Base-by-base conservation (phyloP, 2,797 vertebrate species). In the Sebastes jordani region DNA sequence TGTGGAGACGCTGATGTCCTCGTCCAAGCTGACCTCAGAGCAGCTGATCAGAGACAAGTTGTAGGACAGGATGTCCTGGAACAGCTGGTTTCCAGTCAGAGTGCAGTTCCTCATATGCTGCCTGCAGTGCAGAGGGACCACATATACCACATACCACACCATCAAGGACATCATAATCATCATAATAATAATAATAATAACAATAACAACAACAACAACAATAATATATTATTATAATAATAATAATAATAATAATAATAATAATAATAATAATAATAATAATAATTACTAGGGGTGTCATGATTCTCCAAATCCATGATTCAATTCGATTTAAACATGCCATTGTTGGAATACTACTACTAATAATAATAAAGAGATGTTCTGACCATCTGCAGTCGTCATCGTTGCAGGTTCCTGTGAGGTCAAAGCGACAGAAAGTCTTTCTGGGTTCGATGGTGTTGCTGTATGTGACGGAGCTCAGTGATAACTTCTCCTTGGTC, bases 71-170 rank as follows among this genome's bases (percentile, higher is more conserved):
- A 99, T 94, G 65, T 99, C 98, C 91, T 99, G 97, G 89, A 98
- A 99, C 7, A 99, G 94, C 83, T 97, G 97, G 85, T 96, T 97
- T 75, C 97, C 96, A 20, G 83, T 97, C 76, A 98, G 92, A 23
- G 95, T 96, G 89, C 97, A 98, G 90, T 99, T 97, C 82, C 98
- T 97, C 96, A 97, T 97, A 92, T 99, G 98, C 88, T 99, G 98
- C 98, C 98, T 99, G 88, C 2, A 72, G 27, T 7, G 10, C 64
- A 60, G 46, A 79, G 11, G 49, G 6, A 64, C 34, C 32, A 52
- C 49, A 16, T 16, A 42, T 16, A 42, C 38, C 38, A 42, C 38
- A 42, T 14, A 42, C 38, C 38, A 42, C 38, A 42, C 6, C 38
- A 42, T 42, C 38, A 42, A 42, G 38, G 38, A 42, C 38, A 42